Conservation (phyloP, 1,140 invertebrate genomes). For the Schmidtea mediterranea region DNA sequence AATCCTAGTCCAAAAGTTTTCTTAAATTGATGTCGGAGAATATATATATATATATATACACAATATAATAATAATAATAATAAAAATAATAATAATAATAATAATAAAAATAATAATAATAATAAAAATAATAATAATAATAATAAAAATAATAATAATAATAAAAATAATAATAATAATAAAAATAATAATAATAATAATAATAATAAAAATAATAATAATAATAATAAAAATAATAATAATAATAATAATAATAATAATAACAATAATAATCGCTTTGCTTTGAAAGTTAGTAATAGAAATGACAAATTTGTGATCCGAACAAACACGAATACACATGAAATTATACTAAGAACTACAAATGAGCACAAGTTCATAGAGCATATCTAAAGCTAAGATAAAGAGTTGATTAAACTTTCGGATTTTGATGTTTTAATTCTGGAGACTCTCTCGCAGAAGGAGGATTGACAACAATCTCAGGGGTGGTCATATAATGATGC, state of each 20-base stretch:
- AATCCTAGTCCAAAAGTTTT: no score
- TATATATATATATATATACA: no score
- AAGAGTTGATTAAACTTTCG: no score
- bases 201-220: constrained; percentile 4
- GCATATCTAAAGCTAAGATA: no score
- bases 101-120: constrained; percentile 5
- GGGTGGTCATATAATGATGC: not conserved
- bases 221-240: constrained; percentile 7
- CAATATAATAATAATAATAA: no score
- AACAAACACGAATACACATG: not conserved
- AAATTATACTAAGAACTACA: no score
- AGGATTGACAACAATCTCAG: constrained; percentile 7
- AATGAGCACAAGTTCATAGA: no score
- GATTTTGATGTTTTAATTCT: not conserved
- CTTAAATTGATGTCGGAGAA: no score
- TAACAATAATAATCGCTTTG: constrained; percentile 5
- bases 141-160: constrained; percentile 7
- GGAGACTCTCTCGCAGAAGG: not conserved
- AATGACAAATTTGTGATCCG: not conserved
- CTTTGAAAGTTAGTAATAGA: not conserved
- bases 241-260: constrained; percentile 6
- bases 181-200: no score
- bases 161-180: constrained; percentile 6
- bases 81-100: no score
- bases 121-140: constrained; percentile 7